Evolutionary conservation across 2,888 invertebrate species (phyloP), one percentile per base, ranked within the genome.

Genomic region (Tenthredo mesomela): DNA sequence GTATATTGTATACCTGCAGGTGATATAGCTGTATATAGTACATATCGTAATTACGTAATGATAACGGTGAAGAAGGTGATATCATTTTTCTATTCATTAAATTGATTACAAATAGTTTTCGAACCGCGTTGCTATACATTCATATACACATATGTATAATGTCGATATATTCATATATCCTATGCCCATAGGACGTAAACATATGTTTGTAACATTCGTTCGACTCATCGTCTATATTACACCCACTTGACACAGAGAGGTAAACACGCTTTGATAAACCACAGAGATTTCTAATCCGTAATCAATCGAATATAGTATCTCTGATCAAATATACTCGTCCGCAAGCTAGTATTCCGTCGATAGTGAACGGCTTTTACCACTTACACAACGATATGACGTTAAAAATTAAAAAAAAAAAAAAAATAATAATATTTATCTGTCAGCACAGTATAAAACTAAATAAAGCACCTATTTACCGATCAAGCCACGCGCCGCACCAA

Each of bases 231-330:
- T 70, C 18, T 4, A 2, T 4, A 18, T 70, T 18, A 33, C 70
- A n/a, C 37, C 6, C 47, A 47, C 75, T 43, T 50, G 47, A 37
- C n/a, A 25, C 15, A 6, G 47, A 77, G 9, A 77, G 29, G 54
- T 54, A 77, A 77, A 77, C 77, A 61, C 61, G 61, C 10, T 5
- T 80, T 33, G 80, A 80, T 80, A 80, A 80, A 80, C 9, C 37
- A n/a, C 25, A n/a, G 40, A 80, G 80, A 80, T 80, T 80, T 61
- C 80, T 40, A 58, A 80, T 80, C 80, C 40, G 50, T 54, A 61
- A 80, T 80, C 80, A 61, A 61, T 61, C n/a, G 50, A 37, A 61
- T 37, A 61, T 37, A 61, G 1, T n/a, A 80, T 80, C 33, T 61
- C 12, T 40, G 21, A 58, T 61, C 80, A 61, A 80, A 61, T 33